Evolutionary conservation across 92 coral and sea anemone genomes (phyloP), one percentile per base, ranked within the genome.

Genomic region (Heliopora coerulea): DNA sequence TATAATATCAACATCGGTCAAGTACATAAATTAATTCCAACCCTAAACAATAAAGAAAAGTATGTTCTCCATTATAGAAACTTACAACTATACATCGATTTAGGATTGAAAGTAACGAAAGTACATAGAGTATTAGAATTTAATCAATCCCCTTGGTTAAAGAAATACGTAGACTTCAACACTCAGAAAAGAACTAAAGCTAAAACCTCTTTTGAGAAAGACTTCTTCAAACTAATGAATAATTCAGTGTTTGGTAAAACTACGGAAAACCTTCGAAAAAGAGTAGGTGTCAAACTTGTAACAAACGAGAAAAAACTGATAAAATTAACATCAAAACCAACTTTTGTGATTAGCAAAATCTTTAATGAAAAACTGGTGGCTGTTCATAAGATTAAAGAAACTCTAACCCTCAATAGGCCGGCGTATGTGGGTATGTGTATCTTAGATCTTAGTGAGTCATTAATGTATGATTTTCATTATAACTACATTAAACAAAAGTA

Each of bases 121-220:
- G 24, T 70, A 25, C 62, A 70, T 27, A 28, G 39, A 21, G 18
- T 70, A 1, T 35, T 49, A 6, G 59, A 13, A 26, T 70, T 40
- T 39, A 18, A 31, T 69, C 76, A 69, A 27, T 69, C 76, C 24
- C 59, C 62, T 3, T 69, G 76, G 78, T 42, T 72, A 3, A 69
- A 72, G 67, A 6, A 10, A 8, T 72, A 72, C 49, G 52, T 72
- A 26, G 78, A 72, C 37, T 72, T 72, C 23, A 72, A 72, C 17
- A 72, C 78, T 2, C 56, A 68, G 7, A 3, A 68, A 11, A 10
- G 75, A 46, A 39, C 37, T 70, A 42, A 10, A 60, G 57, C 20
- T 49, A 70, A 29, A 60, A 70, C 13, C 57, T 42, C 42, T 4
- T 37, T 37, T 37, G 42, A 37, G 42, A 37, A 37, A 37, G 42